Evolutionary conservation across 2,888 invertebrate species (phyloP).

Genomic region (Erannis defoliaria): DNA sequence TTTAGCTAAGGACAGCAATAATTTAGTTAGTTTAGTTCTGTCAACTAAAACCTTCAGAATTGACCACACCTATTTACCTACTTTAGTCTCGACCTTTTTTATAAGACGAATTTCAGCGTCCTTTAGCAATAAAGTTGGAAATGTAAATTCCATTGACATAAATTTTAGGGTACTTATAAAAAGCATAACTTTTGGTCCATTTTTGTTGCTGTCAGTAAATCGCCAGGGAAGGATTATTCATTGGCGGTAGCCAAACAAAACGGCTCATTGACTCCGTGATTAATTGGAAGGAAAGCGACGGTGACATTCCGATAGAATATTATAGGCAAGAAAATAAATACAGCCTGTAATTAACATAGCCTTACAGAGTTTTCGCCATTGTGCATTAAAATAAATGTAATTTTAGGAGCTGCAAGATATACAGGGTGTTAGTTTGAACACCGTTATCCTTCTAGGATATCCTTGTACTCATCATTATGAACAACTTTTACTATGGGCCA

Average conservation of each 20-base stretch:
- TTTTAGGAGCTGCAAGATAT: no score
- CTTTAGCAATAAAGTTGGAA: slow-evolving; percentile 37
- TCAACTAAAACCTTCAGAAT: no score
- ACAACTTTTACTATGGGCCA: no score
- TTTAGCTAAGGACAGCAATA: no score
- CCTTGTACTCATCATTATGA: no score
- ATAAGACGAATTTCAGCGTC: slow-evolving; percentile 27
- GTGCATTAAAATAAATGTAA: not conserved
- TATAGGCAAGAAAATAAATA: slow-evolving; percentile 58
- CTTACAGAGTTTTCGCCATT: not conserved
- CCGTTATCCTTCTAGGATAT: no score
- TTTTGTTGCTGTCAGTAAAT: slow-evolving; percentile 63
- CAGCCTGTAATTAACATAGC: slow-evolving; percentile 42
- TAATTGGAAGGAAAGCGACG: slow-evolving; percentile 78
- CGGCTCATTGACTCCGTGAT: slow-evolving; percentile 85
- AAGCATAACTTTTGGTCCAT: slow-evolving; percentile 56
- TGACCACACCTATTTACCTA: no score
- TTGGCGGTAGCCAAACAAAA: slow-evolving; percentile 81
- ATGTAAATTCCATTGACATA: slow-evolving; percentile 46
- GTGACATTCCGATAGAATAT: slow-evolving; percentile 78
- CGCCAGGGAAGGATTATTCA: slow-evolving; percentile 80
- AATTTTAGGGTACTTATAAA: slow-evolving; percentile 51
- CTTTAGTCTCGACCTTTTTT: slow-evolving; percentile 8
- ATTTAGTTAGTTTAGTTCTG: no score
- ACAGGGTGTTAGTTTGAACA: no score